Evolutionary conservation across 2,113 vertebrate genomes (phyloP).

Genomic region (Etheostoma spectabile): DNA sequence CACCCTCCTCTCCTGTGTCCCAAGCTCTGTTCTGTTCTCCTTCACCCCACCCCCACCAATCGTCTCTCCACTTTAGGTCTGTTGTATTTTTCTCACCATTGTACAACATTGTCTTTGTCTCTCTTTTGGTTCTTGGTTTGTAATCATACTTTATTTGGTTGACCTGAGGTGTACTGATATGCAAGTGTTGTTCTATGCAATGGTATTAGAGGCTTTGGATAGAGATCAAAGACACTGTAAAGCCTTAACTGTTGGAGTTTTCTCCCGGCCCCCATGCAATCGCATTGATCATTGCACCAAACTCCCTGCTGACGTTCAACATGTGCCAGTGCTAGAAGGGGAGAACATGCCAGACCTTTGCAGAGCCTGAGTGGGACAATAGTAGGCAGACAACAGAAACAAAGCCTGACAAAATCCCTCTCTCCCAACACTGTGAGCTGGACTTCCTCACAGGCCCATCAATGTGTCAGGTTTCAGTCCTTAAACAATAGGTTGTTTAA

Average conservation of each 20-base stretch:
- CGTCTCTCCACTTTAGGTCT: constrained; percentile 8
- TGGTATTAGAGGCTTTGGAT: constrained; percentile 54
- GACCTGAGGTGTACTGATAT: constrained; percentile 36
- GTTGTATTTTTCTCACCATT: constrained; percentile 49
- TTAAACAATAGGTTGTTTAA: neutral
- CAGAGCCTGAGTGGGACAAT: constrained; percentile 46
- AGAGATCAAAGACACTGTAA: constrained; percentile 33
- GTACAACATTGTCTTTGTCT: constrained; percentile 4
- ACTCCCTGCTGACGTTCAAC: constrained; percentile 30
- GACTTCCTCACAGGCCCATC: neutral
- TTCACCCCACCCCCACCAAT: constrained; percentile 1
- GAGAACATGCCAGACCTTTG: constrained; percentile 37
- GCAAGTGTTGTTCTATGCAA: constrained; percentile 32
- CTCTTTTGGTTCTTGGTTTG: constrained; percentile 38
- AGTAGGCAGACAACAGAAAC: constrained; percentile 51
- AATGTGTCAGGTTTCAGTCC: constrained; percentile 23
- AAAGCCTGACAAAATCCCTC: constrained; percentile 46
- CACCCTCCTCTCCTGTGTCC: constrained; percentile 56
- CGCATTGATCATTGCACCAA: constrained; percentile 22
- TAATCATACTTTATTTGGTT: constrained; percentile 50
- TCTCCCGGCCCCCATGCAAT: constrained; percentile 11
- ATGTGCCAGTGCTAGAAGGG: constrained; percentile 16
- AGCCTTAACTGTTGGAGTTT: constrained; percentile 31
- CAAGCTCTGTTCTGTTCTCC: constrained; percentile 17
- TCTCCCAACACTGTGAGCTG: constrained; percentile 26